Percentiles rank a stretch among this genome's conserved stretches.
These are phyloP conservation scores for Potamarius usumacintae DNA, from an alignment of 2,113 vertebrate genomes.

Conservation along the genomic window DNA sequence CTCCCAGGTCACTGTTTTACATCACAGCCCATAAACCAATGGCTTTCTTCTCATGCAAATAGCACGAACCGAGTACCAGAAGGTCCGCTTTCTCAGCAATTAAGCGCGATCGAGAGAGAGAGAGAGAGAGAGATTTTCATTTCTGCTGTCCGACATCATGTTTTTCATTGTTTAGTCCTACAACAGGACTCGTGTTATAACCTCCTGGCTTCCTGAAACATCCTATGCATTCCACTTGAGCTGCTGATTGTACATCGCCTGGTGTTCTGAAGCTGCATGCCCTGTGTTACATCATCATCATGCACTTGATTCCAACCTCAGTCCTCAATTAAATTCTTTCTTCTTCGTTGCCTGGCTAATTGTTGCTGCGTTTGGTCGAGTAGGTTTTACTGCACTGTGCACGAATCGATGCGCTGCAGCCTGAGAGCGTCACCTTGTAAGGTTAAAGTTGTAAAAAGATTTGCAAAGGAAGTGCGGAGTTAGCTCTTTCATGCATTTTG, in stretches of 20 bases:
- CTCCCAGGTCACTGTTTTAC: constrained; percentile 69
- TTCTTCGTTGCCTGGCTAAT: neutral
- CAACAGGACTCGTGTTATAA: constrained; percentile 29
- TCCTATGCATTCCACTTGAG: neutral
- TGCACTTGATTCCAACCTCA: neutral
- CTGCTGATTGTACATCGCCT: neutral
- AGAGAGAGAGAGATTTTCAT: constrained; percentile 9
- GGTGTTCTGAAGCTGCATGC: neutral
- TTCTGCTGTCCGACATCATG: constrained; percentile 47
- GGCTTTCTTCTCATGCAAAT: constrained; percentile 62
- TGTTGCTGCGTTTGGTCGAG: constrained; percentile 21
- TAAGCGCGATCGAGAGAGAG: constrained; percentile 48
- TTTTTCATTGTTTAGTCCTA: constrained; percentile 48
- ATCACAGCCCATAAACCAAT: constrained; percentile 68
- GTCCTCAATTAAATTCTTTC: constrained; percentile 21
- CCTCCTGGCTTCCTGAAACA: neutral
- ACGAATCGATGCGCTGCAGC: neutral
- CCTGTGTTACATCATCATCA: neutral
- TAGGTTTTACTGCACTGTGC: constrained; percentile 1
- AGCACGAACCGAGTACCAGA: constrained; percentile 58
- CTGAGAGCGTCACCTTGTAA: constrained; percentile 11
- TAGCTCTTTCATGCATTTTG: neutral
- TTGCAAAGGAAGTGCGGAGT: neutral
- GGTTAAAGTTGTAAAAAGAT: constrained; percentile 14
- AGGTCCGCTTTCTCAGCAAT: constrained; percentile 67